A percentile compares a stretch with the other conserved stretches of the same genome.
phyloP scores from a whole-genome alignment of 35 echinoderm and acorn worm species.

The Heliocidaris erythrogramma region DNA sequence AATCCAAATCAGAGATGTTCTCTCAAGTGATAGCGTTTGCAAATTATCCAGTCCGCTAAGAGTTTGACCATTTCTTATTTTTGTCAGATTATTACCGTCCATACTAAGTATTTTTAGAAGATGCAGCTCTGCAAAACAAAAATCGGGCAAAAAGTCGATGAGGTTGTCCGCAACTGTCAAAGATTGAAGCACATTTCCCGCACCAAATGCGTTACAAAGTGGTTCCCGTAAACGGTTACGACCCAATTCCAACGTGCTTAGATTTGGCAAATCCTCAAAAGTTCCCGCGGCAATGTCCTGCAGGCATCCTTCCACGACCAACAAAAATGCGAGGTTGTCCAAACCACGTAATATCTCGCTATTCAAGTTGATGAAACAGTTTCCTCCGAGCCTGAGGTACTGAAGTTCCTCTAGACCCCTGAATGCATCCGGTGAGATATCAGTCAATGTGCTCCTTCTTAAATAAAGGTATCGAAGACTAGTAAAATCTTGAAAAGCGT shows the following conservation, averaged over 20 bases:
- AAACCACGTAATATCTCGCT: neutral
- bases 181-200: neutral
- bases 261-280: neutral
- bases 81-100: conserved; percentile 8
- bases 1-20: neutral
- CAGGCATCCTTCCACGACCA: neutral
- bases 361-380: neutral
- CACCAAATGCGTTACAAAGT: neutral
- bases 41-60: neutral
- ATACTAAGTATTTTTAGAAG: neutral
- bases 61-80: neutral
- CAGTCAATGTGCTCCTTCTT: neutral
- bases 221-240: neutral
- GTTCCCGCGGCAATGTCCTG: neutral
- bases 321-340: neutral
- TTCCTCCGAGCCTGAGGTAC: conserved; percentile 2
- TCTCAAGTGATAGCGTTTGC: neutral
- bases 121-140: neutral
- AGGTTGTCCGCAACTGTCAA: neutral
- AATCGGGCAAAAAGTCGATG: neutral
- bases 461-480: neutral
- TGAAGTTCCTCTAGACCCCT: neutral
- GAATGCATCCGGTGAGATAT: neutral
- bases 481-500: neutral
- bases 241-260: neutral